Evolutionary conservation across 92 coral and sea anemone genomes (phyloP).

Genomic region (Actinernus sp.): DNA sequence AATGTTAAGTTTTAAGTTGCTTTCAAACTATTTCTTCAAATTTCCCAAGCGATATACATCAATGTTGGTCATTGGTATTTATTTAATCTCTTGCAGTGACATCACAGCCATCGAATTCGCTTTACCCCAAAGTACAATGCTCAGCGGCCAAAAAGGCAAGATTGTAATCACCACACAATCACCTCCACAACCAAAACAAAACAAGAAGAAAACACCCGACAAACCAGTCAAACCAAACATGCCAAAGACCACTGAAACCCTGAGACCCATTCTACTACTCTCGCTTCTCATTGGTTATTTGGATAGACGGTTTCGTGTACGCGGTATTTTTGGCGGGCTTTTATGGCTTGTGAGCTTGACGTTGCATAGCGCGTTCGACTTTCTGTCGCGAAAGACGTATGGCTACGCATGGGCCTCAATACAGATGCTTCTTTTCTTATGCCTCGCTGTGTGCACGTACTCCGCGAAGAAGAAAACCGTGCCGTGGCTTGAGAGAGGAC

Average conservation of each 20-base stretch:
- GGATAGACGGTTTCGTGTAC: conserved; percentile 2
- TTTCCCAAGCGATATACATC: no score
- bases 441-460: conserved; percentile 64
- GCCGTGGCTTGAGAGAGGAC: conserved; percentile 84
- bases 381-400: conserved; percentile 64
- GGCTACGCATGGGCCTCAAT: conserved; percentile 84
- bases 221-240: background rate
- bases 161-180: conserved; percentile 1
- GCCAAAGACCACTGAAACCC: background rate
- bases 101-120: no score
- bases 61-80: no score
- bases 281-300: conserved; percentile 26
- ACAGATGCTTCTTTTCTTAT: conserved; percentile 45
- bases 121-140: no score
- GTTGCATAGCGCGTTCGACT: conserved; percentile 61
- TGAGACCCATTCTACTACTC: conserved; percentile 15
- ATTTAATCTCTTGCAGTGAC: no score
- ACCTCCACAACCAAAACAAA: background rate
- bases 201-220: background rate
- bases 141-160: conserved; percentile 11
- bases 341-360: conserved; percentile 19
- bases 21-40: no score
- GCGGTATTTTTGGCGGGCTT: conserved; percentile 19
- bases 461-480: conserved; percentile 50
- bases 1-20: no score